Evolutionary conservation across 2,797 vertebrate genomes (phyloP).

Genomic region (Macroramphosus scolopax): DNA sequence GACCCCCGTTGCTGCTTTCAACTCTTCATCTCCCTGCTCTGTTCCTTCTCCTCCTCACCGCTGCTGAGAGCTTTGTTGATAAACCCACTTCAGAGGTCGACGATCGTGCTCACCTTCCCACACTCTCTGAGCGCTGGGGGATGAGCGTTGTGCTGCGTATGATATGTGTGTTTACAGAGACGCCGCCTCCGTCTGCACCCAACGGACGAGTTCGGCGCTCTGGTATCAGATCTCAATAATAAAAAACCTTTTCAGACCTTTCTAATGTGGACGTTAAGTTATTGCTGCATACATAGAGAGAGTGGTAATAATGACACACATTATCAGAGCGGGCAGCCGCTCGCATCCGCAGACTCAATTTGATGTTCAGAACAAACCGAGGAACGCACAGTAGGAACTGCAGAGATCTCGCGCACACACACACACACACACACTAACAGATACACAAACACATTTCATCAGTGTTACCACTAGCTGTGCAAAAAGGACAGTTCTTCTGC

Average conservation of each 20-base stretch:
- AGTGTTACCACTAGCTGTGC: conserved; percentile 61
- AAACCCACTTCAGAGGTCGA: conserved; percentile 46
- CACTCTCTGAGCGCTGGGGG: conserved; percentile 27
- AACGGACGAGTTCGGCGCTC: conserved; percentile 19
- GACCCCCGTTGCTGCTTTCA: conserved; percentile 55
- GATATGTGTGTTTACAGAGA: not conserved
- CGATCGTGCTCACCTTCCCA: conserved; percentile 30
- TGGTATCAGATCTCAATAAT: conserved; percentile 20
- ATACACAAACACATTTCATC: conserved; percentile 60
- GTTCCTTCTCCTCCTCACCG: conserved; percentile 16
- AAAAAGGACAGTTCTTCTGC: conserved; percentile 68
- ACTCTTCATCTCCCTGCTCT: conserved; percentile 38
- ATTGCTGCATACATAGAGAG: conserved; percentile 5
- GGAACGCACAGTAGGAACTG: conserved; percentile 30
- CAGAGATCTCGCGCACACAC: conserved; percentile 9
- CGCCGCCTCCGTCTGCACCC: not conserved
- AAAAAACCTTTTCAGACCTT: conserved; percentile 5
- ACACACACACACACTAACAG: conserved; percentile 17
- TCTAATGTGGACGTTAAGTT: conserved; percentile 12
- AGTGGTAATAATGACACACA: not conserved
- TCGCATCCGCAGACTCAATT: conserved; percentile 30
- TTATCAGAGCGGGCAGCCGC: conserved; percentile 26
- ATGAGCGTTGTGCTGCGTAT: conserved; percentile 6
- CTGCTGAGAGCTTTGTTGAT: conserved; percentile 53
- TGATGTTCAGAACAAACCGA: conserved; percentile 35